Evolutionary conservation across 2,888 invertebrate genomes (phyloP).

Genomic region (Habroteleia sp.): DNA sequence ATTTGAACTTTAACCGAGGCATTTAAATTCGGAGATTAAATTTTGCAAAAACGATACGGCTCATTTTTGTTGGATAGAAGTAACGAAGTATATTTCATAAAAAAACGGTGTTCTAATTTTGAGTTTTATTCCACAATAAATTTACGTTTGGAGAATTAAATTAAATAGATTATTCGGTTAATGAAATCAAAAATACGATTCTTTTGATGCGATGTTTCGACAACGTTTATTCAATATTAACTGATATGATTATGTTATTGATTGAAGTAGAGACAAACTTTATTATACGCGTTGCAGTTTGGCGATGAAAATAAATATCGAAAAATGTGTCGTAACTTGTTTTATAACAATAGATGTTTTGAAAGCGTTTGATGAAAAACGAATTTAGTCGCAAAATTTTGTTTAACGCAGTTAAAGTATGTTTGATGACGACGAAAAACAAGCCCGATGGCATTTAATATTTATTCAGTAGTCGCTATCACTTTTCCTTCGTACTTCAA

Average conservation of each 20-base stretch:
- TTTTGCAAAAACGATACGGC: too few species aligned
- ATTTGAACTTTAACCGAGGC: too few species aligned
- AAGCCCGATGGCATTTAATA: constrained; percentile 20
- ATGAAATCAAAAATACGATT: constrained; percentile 37
- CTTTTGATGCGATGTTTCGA: constrained; percentile 35
- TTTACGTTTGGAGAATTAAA: constrained; percentile 4
- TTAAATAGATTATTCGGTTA: constrained; percentile 33
- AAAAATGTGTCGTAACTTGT: constrained; percentile 31
- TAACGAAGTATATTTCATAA: too few species aligned
- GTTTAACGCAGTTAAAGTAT: constrained; percentile 21
- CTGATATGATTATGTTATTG: constrained; percentile 48
- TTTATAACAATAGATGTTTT: constrained; percentile 47
- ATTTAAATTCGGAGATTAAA: too few species aligned
- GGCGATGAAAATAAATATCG: constrained; percentile 39
- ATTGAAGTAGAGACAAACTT: constrained; percentile 42
- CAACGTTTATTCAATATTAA: constrained; percentile 51
- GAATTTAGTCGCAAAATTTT: constrained; percentile 32
- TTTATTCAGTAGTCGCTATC: constrained; percentile 25
- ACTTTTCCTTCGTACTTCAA: constrained; percentile 16
- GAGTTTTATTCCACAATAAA: background rate
- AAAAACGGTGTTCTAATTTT: too few species aligned
- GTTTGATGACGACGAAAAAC: constrained; percentile 12
- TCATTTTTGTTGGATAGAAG: too few species aligned
- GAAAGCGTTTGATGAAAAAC: constrained; percentile 25
- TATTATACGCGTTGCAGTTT: constrained; percentile 38